Evolutionary conservation across 2,888 invertebrate genomes (phyloP).

Genomic region (Drosophila paranaensis): DNA sequence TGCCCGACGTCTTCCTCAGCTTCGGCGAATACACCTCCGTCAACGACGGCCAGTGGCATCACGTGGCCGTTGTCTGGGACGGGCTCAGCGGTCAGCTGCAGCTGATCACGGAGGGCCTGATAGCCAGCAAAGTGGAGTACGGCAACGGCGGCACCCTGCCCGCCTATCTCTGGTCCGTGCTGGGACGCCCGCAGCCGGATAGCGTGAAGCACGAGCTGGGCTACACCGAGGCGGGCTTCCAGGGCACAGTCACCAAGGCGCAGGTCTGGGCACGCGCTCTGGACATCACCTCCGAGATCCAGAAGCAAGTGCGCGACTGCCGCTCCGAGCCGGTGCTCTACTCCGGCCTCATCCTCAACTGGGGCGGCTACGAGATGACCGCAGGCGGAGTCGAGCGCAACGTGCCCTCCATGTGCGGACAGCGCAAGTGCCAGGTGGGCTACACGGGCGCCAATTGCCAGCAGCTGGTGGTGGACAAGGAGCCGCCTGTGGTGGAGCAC

Average conservation of each 20-base stretch:
- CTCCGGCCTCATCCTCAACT: slow-evolving; percentile 93
- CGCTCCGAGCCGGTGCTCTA: slow-evolving; percentile 96
- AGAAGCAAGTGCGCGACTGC: slow-evolving; percentile 96
- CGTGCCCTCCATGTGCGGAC: slow-evolving; percentile 96
- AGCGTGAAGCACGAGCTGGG: slow-evolving; percentile 86
- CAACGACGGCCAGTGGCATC: slow-evolving; percentile 98
- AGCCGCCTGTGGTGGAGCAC: slow-evolving; percentile 93
- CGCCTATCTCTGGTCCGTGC: slow-evolving; percentile 94
- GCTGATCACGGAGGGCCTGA: slow-evolving; percentile 97
- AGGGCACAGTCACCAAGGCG: slow-evolving; percentile 96
- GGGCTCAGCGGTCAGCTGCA: slow-evolving; percentile 94
- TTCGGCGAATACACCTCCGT: slow-evolving; percentile 96
- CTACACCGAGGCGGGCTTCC: slow-evolving; percentile 96
- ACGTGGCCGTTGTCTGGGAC: slow-evolving; percentile 97
- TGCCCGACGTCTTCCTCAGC: slow-evolving; percentile 95
- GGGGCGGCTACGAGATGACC: slow-evolving; percentile 96
- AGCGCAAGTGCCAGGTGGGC: slow-evolving; percentile 94
- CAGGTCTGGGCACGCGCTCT: slow-evolving; percentile 97
- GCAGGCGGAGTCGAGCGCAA: slow-evolving; percentile 95
- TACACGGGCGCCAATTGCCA: slow-evolving; percentile 94
- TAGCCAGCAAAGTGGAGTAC: slow-evolving; percentile 95
- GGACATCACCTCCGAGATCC: slow-evolving; percentile 96
- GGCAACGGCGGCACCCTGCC: slow-evolving; percentile 94
- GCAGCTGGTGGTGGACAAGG: slow-evolving; percentile 93
- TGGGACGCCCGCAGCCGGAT: slow-evolving; percentile 94